Evolutionary conservation across 2,888 invertebrate species (phyloP).

Genomic region (Trissonchulus latispiculum): DNA sequence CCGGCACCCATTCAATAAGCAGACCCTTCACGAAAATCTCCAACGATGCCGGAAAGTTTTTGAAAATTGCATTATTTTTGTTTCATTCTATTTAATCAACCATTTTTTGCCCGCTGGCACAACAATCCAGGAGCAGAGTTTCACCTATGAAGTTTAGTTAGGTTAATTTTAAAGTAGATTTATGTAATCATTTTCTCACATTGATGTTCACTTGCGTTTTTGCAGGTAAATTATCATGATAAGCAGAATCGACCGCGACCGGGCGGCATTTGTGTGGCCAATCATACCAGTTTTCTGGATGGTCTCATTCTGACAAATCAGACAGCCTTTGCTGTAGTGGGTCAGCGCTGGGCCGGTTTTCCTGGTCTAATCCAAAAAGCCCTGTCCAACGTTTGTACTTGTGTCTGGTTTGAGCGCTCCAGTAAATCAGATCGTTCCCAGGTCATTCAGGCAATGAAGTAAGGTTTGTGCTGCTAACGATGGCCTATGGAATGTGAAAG

Average conservation of each 20-base stretch:
- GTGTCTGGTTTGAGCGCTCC: background rate
- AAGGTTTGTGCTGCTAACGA: too few relatives aligned
- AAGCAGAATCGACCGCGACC: background rate
- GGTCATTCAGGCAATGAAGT: background rate
- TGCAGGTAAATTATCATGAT: conserved; percentile 8
- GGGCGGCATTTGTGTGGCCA: conserved; percentile 8
- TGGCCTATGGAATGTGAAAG: too few relatives aligned
- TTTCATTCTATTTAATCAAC: too few relatives aligned
- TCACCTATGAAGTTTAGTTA: too few relatives aligned
- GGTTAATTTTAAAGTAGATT: too few relatives aligned
- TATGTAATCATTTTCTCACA: too few relatives aligned
- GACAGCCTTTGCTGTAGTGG: background rate
- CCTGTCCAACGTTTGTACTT: background rate
- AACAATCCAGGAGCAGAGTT: too few relatives aligned
- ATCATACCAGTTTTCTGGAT: conserved; percentile 8
- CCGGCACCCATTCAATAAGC: too few relatives aligned
- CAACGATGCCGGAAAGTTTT: too few relatives aligned
- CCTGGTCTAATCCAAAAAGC: background rate
- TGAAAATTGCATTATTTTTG: too few relatives aligned
- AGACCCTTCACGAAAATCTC: too few relatives aligned
- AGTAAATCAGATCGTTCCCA: background rate
- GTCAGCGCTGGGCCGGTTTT: conserved; percentile 3
- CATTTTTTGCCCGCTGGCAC: too few relatives aligned
- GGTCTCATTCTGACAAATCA: background rate
- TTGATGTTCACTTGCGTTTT: background rate